A percentile compares a stretch with the other conserved stretches of the same genome.
These are phyloP conservation scores for Ylistrum balloti DNA, from an alignment of 1,140 invertebrate genomes.

Conservation along the genomic window DNA sequence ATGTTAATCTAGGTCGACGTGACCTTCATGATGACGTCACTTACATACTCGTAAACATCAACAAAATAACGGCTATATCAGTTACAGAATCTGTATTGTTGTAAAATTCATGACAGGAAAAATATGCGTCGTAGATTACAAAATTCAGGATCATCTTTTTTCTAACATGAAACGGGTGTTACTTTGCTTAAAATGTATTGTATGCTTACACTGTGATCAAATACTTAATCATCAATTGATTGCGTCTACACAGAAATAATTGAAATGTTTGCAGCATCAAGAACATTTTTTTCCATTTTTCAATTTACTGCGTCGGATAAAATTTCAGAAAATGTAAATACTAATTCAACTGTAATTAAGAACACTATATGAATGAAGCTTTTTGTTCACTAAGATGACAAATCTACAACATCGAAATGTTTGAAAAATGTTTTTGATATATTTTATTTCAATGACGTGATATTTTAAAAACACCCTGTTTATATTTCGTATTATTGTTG, in stretches of 20 bases:
- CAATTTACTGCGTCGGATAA: too few species aligned
- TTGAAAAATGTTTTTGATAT: neutral
- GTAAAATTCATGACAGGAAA: neutral
- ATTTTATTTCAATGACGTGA: slow-evolving; percentile 1
- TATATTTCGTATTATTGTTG: neutral
- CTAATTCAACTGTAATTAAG: too few species aligned
- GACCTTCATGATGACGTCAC: neutral
- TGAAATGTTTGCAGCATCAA: too few species aligned
- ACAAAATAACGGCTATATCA: neutral
- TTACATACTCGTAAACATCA: neutral
- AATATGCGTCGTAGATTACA: neutral
- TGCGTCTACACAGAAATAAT: too few species aligned
- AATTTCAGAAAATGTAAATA: neutral
- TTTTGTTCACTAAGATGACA: too few species aligned
- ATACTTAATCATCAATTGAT: too few species aligned
- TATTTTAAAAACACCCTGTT: neutral
- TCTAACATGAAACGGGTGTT: neutral
- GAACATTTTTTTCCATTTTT: too few species aligned
- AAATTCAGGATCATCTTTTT: neutral
- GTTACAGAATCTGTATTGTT: neutral
- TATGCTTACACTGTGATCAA: neutral
- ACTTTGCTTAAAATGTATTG: neutral
- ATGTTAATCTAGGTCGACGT: neutral
- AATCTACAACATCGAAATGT: neutral
- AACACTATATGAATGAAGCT: too few species aligned